Evolutionary conservation across 35 echinoderm and acorn worm genomes (phyloP).

Genomic region (Diadema setosum): DNA sequence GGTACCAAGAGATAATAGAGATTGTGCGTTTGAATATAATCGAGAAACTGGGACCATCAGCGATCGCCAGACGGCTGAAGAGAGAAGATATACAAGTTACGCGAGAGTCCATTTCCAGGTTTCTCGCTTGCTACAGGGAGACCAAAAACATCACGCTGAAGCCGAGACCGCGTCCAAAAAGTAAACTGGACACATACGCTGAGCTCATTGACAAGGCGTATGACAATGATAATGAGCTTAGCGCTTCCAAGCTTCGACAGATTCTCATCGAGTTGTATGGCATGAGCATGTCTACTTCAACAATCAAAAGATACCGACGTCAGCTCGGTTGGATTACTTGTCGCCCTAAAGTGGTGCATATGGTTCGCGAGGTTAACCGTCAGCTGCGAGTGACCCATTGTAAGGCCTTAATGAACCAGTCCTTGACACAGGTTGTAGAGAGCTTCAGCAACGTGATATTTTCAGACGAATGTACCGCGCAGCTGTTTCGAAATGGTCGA

Average conservation of each 20-base stretch:
- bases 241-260: not conserved
- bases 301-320: not conserved
- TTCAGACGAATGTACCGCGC: not conserved
- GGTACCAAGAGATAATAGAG: too few species aligned
- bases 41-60: too few species aligned
- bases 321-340: not conserved
- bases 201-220: conserved; percentile 17
- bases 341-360: not conserved
- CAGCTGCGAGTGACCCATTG: not conserved
- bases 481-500: not conserved
- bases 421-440: not conserved
- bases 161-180: not conserved
- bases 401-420: not conserved
- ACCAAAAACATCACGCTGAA: too few species aligned
- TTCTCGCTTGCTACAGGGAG: too few species aligned
- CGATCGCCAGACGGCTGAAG: too few species aligned
- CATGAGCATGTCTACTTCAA: not conserved
- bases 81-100: too few species aligned
- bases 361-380: not conserved
- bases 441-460: not conserved
- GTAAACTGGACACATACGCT: not conserved
- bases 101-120: too few species aligned
- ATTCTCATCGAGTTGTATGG: not conserved
- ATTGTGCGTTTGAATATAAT: too few species aligned
- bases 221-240: conserved; percentile 28